Percentiles rank a stretch among this genome's conserved stretches.
These are phyloP conservation scores for Oxycera nigricornis DNA, from an alignment of 2,888 invertebrate genomes.

Conservation along the genomic window DNA sequence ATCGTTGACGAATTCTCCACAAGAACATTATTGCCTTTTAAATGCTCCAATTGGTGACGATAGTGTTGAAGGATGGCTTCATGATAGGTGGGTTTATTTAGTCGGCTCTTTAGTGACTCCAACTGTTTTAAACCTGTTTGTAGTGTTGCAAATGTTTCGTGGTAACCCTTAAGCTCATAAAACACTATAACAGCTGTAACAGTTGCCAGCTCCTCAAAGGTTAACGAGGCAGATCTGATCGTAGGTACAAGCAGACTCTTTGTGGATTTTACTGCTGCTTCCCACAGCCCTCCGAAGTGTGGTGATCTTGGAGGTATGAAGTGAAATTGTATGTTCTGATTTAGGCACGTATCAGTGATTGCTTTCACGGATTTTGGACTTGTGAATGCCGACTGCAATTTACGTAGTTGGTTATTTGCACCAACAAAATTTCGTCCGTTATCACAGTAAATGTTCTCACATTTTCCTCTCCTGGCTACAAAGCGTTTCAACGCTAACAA, in stretches of 20 bases:
- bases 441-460: constrained; percentile 21
- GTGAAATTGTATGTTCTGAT: constrained; percentile 21
- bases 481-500: constrained; percentile 27
- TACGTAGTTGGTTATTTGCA: neutral
- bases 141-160: neutral
- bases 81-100: neutral
- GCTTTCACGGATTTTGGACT: neutral
- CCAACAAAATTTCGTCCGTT: constrained; percentile 2
- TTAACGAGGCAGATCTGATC: neutral
- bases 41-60: neutral
- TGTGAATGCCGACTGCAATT: neutral
- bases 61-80: neutral
- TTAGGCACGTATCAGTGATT: neutral
- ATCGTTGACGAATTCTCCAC: neutral
- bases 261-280: constrained; percentile 47
- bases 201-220: constrained; percentile 28
- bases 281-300: constrained; percentile 47
- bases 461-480: constrained; percentile 25
- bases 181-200: constrained; percentile 19
- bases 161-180: constrained; percentile 7
- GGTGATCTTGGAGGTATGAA: constrained; percentile 46
- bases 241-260: constrained; percentile 43
- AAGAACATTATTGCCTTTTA: neutral
- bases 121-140: neutral
- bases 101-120: neutral